Evolutionary conservation across 2,888 invertebrate genomes (phyloP).

Genomic region (Drosophila picticornis): DNA sequence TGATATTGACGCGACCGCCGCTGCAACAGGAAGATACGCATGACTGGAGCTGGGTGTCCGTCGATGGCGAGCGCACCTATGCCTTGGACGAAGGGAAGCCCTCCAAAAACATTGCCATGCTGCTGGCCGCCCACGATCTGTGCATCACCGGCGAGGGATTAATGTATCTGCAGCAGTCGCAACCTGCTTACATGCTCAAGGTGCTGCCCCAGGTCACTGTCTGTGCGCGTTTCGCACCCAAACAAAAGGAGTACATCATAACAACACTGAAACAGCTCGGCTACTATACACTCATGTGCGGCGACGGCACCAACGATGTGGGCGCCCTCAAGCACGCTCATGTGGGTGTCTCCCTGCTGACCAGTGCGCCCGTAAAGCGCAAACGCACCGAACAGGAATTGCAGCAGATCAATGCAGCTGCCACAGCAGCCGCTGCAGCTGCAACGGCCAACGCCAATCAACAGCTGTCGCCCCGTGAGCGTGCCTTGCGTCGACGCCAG

Average conservation of each 20-base stretch:
- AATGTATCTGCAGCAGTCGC: conserved; percentile 88
- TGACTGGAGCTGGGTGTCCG: conserved; percentile 92
- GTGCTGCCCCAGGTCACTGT: conserved; percentile 95
- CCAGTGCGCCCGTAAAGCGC: conserved; percentile 90
- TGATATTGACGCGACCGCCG: conserved; percentile 87
- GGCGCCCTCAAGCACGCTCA: conserved; percentile 99
- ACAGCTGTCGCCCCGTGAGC: conserved; percentile 80
- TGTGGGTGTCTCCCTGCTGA: conserved; percentile 96
- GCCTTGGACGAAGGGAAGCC: conserved; percentile 52
- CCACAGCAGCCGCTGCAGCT: conserved; percentile 49
- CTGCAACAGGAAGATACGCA: conserved; percentile 72
- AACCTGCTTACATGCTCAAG: conserved; percentile 88
- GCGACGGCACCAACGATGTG: conserved; percentile 99
- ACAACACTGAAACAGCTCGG: conserved; percentile 94
- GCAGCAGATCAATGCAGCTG: conserved; percentile 54
- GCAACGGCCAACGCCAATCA: conserved; percentile 65
- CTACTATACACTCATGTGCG: conserved; percentile 98
- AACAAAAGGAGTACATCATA: conserved; percentile 98
- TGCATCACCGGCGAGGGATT: conserved; percentile 98
- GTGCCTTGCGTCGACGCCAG: conserved; percentile 80
- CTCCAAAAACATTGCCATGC: conserved; percentile 88
- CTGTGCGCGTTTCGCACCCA: conserved; percentile 98
- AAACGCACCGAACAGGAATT: conserved; percentile 69
- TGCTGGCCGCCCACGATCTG: conserved; percentile 92
- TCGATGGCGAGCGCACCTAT: conserved; percentile 87